These are phyloP conservation scores for Cephalopachus bancanus DNA, from an alignment of 2,797 vertebrate genomes.

Conservation along the genomic window DNA sequence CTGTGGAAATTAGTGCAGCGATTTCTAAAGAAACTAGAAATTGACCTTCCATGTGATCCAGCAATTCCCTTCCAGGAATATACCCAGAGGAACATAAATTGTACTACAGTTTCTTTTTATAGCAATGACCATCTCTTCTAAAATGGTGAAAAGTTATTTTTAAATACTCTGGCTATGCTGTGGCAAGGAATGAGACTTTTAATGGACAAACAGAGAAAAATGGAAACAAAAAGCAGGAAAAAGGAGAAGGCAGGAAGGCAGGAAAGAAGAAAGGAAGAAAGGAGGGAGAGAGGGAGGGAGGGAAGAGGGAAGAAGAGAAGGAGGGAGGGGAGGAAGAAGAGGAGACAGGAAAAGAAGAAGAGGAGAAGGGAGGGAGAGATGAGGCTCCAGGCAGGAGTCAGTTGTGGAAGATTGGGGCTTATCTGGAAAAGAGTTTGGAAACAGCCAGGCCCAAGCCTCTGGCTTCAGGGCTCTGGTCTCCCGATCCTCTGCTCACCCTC, in stretches of 20 bases:
- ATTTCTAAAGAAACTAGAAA: no score
- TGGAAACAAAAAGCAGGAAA: background rate
- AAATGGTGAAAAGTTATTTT: background rate
- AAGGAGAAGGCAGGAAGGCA: fast-evolving
- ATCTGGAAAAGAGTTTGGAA: background rate
- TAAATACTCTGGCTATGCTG: background rate
- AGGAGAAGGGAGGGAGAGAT: fast-evolving
- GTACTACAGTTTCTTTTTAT: no score
- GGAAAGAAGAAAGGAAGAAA: fast-evolving
- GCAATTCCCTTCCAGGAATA: no score
- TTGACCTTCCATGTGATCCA: no score
- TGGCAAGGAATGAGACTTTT: background rate
- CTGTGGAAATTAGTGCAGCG: no score
- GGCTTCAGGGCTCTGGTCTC: background rate
- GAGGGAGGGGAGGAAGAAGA: fast-evolving
- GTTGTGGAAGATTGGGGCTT: background rate
- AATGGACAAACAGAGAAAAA: background rate
- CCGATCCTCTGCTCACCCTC: background rate
- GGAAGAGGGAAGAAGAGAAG: fast-evolving
- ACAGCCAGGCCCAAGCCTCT: background rate
- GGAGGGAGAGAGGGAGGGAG: fast-evolving
- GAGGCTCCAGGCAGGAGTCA: fast-evolving
- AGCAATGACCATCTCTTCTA: background rate
- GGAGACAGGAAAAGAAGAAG: background rate
- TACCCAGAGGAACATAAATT: no score